Conservation (phyloP, 2,888 invertebrate species). For the Agrenia bidenticulata region DNA sequence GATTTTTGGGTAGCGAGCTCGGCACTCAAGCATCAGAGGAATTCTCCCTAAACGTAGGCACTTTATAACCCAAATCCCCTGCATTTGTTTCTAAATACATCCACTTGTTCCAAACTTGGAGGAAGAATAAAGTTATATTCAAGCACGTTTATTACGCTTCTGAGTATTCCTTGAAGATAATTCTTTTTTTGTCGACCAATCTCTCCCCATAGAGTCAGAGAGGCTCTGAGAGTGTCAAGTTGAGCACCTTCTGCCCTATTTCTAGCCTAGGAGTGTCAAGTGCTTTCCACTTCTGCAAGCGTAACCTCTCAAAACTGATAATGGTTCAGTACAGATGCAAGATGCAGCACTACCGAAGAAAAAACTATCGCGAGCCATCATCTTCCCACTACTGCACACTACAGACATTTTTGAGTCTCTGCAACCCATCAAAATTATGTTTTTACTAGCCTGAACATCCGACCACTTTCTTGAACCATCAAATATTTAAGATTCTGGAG, state of each 20-base stretch:
- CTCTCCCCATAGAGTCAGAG: background rate
- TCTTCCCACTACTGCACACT: background rate
- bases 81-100: constrained; percentile 10
- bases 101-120: constrained; percentile 8
- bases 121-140: background rate
- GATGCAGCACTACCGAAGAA: background rate
- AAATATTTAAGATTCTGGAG: too few species aligned
- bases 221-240: background rate
- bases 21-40: background rate
- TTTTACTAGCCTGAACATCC: background rate
- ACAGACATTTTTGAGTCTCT: background rate
- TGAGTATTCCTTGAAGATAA: background rate
- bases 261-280: background rate
- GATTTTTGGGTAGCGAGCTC: too few species aligned
- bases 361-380: constrained; percentile 2
- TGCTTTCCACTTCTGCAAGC: background rate
- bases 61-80: constrained; percentile 17
- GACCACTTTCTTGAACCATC: too few species aligned
- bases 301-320: constrained; percentile 3
- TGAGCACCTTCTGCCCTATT: constrained; percentile 9
- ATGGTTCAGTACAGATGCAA: background rate
- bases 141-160: constrained; percentile 5
- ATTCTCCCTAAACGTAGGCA: constrained; percentile 10
- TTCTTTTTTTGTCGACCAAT: background rate
- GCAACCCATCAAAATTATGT: background rate